These are phyloP conservation scores for Entomyzon cyanotis DNA, from an alignment of 2,113 vertebrate species.

Conservation along the genomic window DNA sequence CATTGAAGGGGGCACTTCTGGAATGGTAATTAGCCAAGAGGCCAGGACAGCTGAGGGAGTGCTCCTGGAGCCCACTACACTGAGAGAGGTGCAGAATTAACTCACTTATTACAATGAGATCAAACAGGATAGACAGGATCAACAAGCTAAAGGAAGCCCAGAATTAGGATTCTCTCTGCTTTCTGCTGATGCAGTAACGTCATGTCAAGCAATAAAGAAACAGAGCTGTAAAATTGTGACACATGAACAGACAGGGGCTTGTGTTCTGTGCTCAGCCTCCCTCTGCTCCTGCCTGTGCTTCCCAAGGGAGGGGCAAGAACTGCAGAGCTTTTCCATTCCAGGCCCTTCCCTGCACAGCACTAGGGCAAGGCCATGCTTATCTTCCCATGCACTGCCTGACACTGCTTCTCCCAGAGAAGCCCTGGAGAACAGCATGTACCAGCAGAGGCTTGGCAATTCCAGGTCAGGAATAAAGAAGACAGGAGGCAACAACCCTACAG, in stretches of 20 bases:
- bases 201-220: background rate
- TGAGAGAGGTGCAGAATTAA: background rate
- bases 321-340: background rate
- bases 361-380: background rate
- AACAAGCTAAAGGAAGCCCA: background rate
- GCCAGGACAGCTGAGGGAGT: background rate
- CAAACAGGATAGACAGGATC: background rate
- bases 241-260: background rate
- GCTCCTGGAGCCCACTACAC: background rate
- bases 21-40: conserved; percentile 45
- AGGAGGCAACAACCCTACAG: background rate
- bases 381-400: background rate
- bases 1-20: conserved; percentile 19
- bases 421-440: background rate
- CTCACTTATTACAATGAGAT: background rate
- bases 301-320: background rate
- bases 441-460: background rate
- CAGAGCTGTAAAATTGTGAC: background rate
- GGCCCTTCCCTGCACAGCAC: background rate
- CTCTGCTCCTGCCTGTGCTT: background rate
- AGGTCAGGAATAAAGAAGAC: background rate
- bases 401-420: background rate
- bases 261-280: background rate
- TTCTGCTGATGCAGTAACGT: background rate
- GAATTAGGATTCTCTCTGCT: background rate